phyloP scores from a whole-genome alignment of 2,797 vertebrate genomes.

The Muraenolepis orangiensis region DNA sequence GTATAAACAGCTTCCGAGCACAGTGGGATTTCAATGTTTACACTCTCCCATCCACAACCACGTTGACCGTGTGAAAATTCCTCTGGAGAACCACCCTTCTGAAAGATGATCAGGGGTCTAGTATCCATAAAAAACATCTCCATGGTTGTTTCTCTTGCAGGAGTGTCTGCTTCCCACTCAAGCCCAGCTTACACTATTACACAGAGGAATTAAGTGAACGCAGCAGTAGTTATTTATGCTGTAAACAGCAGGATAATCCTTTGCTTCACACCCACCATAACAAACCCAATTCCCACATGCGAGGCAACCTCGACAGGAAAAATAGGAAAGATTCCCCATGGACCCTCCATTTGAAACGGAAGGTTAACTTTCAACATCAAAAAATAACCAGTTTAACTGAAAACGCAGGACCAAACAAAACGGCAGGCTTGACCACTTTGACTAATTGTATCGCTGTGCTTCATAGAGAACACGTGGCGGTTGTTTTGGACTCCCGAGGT shows the following conservation, averaged over 20 bases:
- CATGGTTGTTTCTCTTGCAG: conserved; percentile 44
- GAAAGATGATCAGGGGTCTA: conserved; percentile 51
- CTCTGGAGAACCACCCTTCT: conserved; percentile 45
- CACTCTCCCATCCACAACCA: conserved; percentile 16
- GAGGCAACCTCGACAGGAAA: conserved; percentile 11
- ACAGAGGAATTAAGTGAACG: conserved; percentile 27
- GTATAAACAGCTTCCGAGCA: neutral
- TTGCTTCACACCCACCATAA: conserved; percentile 12
- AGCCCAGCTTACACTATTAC: conserved; percentile 14
- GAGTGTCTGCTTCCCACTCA: conserved; percentile 20
- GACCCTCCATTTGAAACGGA: neutral
- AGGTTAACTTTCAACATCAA: neutral
- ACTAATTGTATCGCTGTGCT: neutral
- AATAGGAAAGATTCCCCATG: neutral
- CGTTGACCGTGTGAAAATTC: conserved; percentile 36
- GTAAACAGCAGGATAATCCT: conserved; percentile 37
- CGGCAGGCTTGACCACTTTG: neutral
- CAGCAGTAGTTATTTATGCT: conserved; percentile 49
- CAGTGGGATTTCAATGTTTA: conserved; percentile 9
- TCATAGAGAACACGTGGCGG: neutral
- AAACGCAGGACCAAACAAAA: neutral
- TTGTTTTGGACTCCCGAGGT: neutral
- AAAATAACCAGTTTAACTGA: neutral
- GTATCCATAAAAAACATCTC: conserved; percentile 49
- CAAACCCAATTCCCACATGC: conserved; percentile 43